Base-by-base conservation (phyloP, 1,140 invertebrate genomes). In the Cylas formicarius region DNA sequence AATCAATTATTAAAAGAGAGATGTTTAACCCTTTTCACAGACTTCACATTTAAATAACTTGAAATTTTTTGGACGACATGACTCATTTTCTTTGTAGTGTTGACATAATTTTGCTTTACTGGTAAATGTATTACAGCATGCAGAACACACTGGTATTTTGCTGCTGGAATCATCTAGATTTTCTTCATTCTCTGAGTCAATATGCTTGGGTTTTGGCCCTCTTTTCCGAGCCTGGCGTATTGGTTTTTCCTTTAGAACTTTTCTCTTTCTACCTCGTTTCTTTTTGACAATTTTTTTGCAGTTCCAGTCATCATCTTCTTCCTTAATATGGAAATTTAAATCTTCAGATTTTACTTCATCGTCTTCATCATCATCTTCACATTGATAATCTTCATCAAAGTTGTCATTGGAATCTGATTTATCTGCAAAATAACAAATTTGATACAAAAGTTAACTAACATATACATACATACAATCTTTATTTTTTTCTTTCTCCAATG, bases 41-140 rank as follows among this genome's bases (percentile, higher is more conserved):
- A 48, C 18, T 42, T 53, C 45, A 42, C 50, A 53, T 45, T 48
- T 44, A 27, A 32, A 48, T 24, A 48, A 40, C 31, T 26, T 53
- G 31, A 48, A 37, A 40, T 21, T 44, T 20, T 48, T 48, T 11
- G 42, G 42, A 31, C 42, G 44, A 21, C 48, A 50, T 31, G 7
- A 29, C n/a, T 45, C 20, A 40, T 50, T 44, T 35, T 50, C 42
- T 17, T 50, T 44, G 16, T 44, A 39, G 35, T 52, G 50, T 9
- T 28, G 38, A 26, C 38, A 44, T 23, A 52, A 44, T 24, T 48
- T 44, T 3, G 40, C 33, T 34, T 47, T 44, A 19, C 39, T 48
- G n/a, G 36, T 39, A 48, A 52, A 52, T n/a, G 44, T 39, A n/a
- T 31, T 41, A 21, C 44, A 41, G 11, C 50, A 52, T 2, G 44